Percentiles rank a stretch among this genome's conserved stretches.
These are phyloP conservation scores for Anadara kagoshimensis DNA, from an alignment of 1,140 invertebrate species.

Conservation along the genomic window DNA sequence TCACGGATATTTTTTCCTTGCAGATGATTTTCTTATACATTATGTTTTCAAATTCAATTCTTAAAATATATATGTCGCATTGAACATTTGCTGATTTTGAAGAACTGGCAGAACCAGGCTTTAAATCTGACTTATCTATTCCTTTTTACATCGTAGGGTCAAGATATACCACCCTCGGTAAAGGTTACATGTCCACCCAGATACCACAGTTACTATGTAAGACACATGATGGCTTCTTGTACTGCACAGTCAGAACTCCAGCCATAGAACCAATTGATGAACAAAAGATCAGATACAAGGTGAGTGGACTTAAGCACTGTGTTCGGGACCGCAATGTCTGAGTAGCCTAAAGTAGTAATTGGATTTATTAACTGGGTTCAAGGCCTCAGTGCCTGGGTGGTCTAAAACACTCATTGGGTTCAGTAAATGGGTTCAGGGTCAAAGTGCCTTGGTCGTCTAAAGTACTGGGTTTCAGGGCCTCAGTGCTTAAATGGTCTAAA, in stretches of 20 bases:
- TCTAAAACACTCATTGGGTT: too few species aligned
- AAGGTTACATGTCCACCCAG: constrained; percentile 18
- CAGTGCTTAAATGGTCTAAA: too few species aligned
- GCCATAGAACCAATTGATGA: constrained; percentile 46
- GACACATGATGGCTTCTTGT: constrained; percentile 53
- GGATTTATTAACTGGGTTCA: too few species aligned
- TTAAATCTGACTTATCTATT: background rate
- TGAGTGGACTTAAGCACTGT: too few species aligned
- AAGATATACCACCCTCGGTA: constrained; percentile 34
- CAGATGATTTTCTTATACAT: constrained; percentile 40
- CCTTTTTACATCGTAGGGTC: constrained; percentile 12
- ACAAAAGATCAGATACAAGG: constrained; percentile 44
- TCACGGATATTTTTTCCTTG: too few species aligned
- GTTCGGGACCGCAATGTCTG: too few species aligned
- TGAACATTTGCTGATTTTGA: background rate
- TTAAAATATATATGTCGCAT: too few species aligned
- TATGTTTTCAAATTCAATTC: background rate
- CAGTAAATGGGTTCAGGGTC: too few species aligned
- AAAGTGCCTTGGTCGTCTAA: too few species aligned
- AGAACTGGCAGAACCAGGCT: background rate
- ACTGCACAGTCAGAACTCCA: constrained; percentile 30
- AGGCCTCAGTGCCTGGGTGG: too few species aligned
- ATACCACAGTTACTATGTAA: constrained; percentile 38
- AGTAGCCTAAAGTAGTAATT: too few species aligned
- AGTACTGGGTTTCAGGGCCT: too few species aligned